These are phyloP conservation scores for Celastrina argiolus DNA, from an alignment of 2,888 invertebrate genomes.

Conservation along the genomic window DNA sequence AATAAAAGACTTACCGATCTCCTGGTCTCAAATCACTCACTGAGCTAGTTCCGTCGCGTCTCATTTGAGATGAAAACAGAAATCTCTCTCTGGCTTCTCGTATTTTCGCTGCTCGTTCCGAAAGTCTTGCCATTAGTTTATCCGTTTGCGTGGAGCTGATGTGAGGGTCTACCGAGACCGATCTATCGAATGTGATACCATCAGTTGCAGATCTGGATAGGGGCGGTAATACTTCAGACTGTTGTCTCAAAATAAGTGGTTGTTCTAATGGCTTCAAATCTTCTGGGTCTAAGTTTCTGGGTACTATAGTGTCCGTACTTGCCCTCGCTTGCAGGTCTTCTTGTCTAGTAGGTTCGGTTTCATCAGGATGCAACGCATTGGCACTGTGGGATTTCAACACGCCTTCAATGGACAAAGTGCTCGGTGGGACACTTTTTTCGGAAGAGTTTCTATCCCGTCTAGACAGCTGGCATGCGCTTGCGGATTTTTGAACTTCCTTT, in stretches of 20 bases:
- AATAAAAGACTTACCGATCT: slow-evolving; percentile 50
- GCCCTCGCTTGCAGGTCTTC: slow-evolving; percentile 34
- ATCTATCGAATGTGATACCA: slow-evolving; percentile 43
- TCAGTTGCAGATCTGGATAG: slow-evolving; percentile 52
- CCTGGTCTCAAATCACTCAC: slow-evolving; percentile 64
- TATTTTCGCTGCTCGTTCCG: slow-evolving; percentile 78
- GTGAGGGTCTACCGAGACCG: slow-evolving; percentile 52
- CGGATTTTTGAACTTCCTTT: slow-evolving; percentile 81
- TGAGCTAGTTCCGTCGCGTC: slow-evolving; percentile 66
- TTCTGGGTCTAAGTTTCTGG: slow-evolving; percentile 35
- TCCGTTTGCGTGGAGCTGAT: slow-evolving; percentile 42
- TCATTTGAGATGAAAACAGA: slow-evolving; percentile 72
- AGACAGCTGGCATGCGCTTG: slow-evolving; percentile 76
- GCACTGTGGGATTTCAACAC: slow-evolving; percentile 69
- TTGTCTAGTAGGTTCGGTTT: slow-evolving; percentile 24
- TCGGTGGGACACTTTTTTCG: slow-evolving; percentile 52
- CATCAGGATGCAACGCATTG: slow-evolving; percentile 61
- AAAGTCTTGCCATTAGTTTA: slow-evolving; percentile 51
- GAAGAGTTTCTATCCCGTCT: slow-evolving; percentile 56
- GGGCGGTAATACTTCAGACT: slow-evolving; percentile 56
- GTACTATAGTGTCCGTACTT: slow-evolving; percentile 63
- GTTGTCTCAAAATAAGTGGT: slow-evolving; percentile 45
- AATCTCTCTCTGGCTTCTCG: slow-evolving; percentile 86
- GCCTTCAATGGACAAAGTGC: slow-evolving; percentile 48
- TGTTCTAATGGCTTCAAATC: slow-evolving; percentile 26